phyloP scores from a whole-genome alignment of 2,113 vertebrate species.

The Dipodomys stephensi region DNA sequence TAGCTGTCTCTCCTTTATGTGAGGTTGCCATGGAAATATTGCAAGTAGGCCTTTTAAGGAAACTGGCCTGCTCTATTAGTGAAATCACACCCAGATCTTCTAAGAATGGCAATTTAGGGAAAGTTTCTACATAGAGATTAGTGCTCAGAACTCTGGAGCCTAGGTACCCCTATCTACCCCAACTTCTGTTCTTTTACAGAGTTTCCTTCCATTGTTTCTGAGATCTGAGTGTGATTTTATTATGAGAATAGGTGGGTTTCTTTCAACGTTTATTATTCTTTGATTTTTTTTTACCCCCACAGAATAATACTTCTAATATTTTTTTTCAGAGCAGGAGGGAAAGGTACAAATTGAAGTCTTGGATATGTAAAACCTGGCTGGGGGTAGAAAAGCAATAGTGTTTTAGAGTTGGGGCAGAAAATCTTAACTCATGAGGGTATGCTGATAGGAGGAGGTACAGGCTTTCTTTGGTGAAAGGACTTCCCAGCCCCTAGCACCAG shows the following conservation, averaged over 20 bases:
- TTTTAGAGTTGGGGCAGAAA: slow-evolving; percentile 28
- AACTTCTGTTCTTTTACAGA: slow-evolving; percentile 3
- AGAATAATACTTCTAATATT: slow-evolving; percentile 32
- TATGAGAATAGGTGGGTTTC: slow-evolving; percentile 30
- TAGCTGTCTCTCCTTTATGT: slow-evolving; percentile 62
- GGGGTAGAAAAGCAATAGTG: slow-evolving; percentile 7
- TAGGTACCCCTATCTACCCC: slow-evolving; percentile 27
- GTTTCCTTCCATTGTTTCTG: slow-evolving; percentile 46
- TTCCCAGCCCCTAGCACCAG: not conserved
- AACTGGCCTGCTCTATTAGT: slow-evolving; percentile 41
- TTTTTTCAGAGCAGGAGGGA: slow-evolving; percentile 20
- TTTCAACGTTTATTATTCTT: slow-evolving; percentile 48
- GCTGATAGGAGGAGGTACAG: slow-evolving; percentile 1
- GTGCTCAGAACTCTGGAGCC: slow-evolving; percentile 38
- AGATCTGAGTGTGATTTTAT: slow-evolving; percentile 41
- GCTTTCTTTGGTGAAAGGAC: not conserved
- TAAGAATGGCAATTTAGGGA: slow-evolving; percentile 58
- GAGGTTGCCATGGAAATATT: slow-evolving; percentile 74
- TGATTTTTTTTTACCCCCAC: not conserved
- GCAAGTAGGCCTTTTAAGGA: slow-evolving; percentile 57
- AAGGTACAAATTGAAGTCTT: slow-evolving; percentile 26
- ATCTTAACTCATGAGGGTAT: not conserved
- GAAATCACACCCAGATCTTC: slow-evolving; percentile 59
- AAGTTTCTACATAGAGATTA: slow-evolving; percentile 54
- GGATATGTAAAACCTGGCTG: slow-evolving; percentile 35